These are phyloP conservation scores for Watsonalla binaria DNA, from an alignment of 2,888 invertebrate species.

Conservation along the genomic window DNA sequence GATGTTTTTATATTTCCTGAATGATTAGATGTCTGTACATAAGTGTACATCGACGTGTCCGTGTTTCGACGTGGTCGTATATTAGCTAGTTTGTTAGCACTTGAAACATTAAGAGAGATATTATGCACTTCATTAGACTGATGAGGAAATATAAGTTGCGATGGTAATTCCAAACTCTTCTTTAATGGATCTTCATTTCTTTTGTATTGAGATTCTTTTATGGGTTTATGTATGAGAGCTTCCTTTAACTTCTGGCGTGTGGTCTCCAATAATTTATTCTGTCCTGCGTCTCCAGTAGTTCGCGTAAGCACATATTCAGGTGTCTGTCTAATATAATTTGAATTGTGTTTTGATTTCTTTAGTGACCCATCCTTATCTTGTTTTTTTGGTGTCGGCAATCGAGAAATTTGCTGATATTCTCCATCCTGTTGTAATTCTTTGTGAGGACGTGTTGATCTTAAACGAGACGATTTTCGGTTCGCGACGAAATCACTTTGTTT, in stretches of 20 bases:
- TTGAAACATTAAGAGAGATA: conserved; percentile 1
- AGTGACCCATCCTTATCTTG: not conserved
- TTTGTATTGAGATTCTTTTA: not conserved
- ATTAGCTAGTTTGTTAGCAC: conserved; percentile 1
- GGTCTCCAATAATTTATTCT: not conserved
- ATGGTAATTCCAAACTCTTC: not conserved
- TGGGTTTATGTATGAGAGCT: not conserved
- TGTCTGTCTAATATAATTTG: conserved; percentile 3
- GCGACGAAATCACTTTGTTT: conserved; percentile 9
- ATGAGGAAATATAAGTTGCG: conserved; percentile 2
- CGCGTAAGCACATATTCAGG: not conserved
- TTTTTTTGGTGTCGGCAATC: not conserved
- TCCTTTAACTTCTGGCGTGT: not conserved
- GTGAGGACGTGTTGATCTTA: conserved; percentile 13
- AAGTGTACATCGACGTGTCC: not conserved
- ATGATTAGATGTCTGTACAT: not conserved
- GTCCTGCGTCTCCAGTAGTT: not conserved
- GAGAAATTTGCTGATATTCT: not conserved
- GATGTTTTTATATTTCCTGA: not conserved
- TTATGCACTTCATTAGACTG: not conserved
- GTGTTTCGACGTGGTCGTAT: conserved; percentile 2
- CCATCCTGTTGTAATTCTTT: conserved; percentile 3
- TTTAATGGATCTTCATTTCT: not conserved
- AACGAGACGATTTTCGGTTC: conserved; percentile 23
- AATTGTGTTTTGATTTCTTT: not conserved